These are phyloP conservation scores for Anneissia japonica DNA, from an alignment of 35 echinoderm and acorn worm species.

Conservation along the genomic window DNA sequence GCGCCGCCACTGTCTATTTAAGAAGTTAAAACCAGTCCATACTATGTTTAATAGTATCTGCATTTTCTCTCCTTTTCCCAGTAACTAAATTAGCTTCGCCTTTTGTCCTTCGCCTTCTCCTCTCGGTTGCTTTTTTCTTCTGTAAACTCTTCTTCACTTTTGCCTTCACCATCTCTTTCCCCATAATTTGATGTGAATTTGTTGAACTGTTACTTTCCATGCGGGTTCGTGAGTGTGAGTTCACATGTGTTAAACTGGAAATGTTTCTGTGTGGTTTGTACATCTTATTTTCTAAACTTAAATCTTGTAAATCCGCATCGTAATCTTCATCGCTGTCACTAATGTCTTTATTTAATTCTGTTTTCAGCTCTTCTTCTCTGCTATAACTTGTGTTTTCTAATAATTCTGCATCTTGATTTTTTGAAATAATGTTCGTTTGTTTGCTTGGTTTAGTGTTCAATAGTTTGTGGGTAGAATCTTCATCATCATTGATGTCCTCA, in stretches of 20 bases:
- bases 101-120: slow-evolving; percentile 40
- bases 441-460: not conserved
- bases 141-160: slow-evolving; percentile 82
- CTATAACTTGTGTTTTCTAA: not conserved
- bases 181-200: slow-evolving; percentile 12
- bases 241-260: slow-evolving; percentile 45
- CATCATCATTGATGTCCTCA: not conserved
- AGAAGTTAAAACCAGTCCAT: not conserved
- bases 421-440: not conserved
- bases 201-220: slow-evolving; percentile 50
- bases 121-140: slow-evolving; percentile 61
- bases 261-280: slow-evolving; percentile 60
- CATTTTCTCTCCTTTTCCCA: slow-evolving; percentile 61
- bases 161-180: slow-evolving; percentile 49
- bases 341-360: not conserved
- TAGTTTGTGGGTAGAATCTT: not conserved
- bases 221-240: slow-evolving; percentile 17
- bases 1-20: too few relatives aligned
- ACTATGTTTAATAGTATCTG: slow-evolving; percentile 80
- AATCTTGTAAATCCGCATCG: slow-evolving; percentile 38
- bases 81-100: slow-evolving; percentile 72
- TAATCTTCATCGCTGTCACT: slow-evolving; percentile 22
- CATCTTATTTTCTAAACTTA: slow-evolving; percentile 53
- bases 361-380: not conserved
- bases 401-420: not conserved